Percentiles rank a stretch among this genome's conserved stretches.
Conservation (phyloP, 2,113 vertebrate species). For the Oncorhynchus masou region DNA sequence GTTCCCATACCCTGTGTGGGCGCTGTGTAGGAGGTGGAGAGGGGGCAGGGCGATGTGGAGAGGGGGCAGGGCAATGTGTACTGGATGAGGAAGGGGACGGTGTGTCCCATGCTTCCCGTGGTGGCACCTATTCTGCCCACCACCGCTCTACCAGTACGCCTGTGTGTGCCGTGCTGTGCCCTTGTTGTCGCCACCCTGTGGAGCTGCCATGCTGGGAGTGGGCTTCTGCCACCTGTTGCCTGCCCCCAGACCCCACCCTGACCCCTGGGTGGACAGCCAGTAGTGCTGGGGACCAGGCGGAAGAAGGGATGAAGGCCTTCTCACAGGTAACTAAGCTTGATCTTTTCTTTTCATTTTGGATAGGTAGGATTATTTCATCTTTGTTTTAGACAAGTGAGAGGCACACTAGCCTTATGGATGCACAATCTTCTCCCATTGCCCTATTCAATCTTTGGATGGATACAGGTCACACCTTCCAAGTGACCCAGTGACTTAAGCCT, state of each 20-base stretch:
- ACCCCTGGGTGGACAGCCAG: background rate
- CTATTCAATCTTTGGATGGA: too few species aligned
- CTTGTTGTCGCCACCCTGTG: constrained; percentile 54
- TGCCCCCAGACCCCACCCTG: constrained; percentile 61
- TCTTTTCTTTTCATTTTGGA: too few species aligned
- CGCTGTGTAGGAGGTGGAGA: constrained; percentile 50
- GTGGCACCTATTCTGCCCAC: background rate
- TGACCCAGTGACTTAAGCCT: background rate
- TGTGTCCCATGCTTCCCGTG: background rate
- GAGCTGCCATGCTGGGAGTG: constrained; percentile 70
- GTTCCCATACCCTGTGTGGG: constrained; percentile 66
- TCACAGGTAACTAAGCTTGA: too few species aligned
- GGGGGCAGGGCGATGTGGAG: constrained; percentile 12
- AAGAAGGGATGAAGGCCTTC: background rate
- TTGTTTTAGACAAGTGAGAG: too few species aligned
- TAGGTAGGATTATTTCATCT: too few species aligned
- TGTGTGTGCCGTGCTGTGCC: constrained; percentile 59
- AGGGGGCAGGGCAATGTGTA: background rate
- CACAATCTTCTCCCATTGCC: too few species aligned
- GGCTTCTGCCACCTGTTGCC: constrained; percentile 55
- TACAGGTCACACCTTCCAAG: background rate
- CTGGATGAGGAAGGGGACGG: too few species aligned
- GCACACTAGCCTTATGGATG: too few species aligned
- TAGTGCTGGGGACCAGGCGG: background rate
- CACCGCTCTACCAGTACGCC: background rate